phyloP scores from a whole-genome alignment of 2,888 invertebrate species.

The Drosophila maculinotata region DNA sequence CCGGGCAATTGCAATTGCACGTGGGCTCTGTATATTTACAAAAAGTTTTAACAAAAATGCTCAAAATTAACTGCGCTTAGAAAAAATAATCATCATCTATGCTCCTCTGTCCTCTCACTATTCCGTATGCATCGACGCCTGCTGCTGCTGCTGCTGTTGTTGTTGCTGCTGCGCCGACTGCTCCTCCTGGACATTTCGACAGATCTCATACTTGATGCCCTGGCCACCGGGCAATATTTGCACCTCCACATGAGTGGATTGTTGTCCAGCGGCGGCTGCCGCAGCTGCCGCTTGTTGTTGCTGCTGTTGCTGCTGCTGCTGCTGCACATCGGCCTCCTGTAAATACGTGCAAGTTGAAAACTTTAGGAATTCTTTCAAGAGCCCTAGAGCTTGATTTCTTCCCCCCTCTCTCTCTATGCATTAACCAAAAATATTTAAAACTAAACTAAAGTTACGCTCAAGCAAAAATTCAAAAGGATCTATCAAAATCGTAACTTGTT shows the following conservation, averaged over 20 bases:
- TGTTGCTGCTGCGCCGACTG: slow-evolving; percentile 75
- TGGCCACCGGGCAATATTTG: slow-evolving; percentile 71
- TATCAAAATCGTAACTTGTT: slow-evolving; percentile 11
- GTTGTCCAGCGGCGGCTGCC: slow-evolving; percentile 73
- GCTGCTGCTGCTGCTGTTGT: slow-evolving; percentile 69
- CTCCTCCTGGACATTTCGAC: slow-evolving; percentile 75
- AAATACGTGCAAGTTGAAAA: slow-evolving; percentile 48
- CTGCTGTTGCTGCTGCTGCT: slow-evolving; percentile 80
- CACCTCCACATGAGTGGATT: slow-evolving; percentile 82
- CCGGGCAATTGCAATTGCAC: slow-evolving; percentile 59
- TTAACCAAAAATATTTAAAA: slow-evolving; percentile 23
- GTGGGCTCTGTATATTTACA: slow-evolving; percentile 55
- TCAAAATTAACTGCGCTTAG: slow-evolving; percentile 16
- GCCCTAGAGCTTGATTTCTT: background rate
- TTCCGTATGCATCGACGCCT: slow-evolving; percentile 59
- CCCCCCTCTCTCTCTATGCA: slow-evolving; percentile 20
- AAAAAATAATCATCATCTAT: slow-evolving; percentile 8
- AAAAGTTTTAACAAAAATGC: slow-evolving; percentile 48
- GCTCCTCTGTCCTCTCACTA: slow-evolving; percentile 28
- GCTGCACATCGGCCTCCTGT: slow-evolving; percentile 73
- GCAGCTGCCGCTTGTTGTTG: slow-evolving; percentile 78
- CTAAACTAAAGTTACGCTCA: slow-evolving; percentile 66
- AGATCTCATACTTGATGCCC: slow-evolving; percentile 78
- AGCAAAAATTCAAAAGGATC: slow-evolving; percentile 24
- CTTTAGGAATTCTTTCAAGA: slow-evolving; percentile 38